A percentile compares a stretch with the other conserved stretches of the same genome.
phyloP scores from a whole-genome alignment of 2,113 vertebrate genomes.

The Regulus satrapa region DNA sequence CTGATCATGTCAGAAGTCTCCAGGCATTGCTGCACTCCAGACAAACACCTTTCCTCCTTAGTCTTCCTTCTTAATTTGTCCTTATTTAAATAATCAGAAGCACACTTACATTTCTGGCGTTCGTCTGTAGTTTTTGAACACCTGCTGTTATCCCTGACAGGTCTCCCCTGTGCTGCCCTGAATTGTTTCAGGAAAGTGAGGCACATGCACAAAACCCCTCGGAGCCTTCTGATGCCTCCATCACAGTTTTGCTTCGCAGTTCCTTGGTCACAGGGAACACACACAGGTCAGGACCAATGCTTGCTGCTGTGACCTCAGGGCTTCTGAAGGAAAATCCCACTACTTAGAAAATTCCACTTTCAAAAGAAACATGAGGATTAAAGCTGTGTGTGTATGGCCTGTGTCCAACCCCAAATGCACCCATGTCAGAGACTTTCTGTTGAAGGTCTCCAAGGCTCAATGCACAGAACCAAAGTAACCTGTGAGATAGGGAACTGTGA shows the following conservation, averaged over 20 bases:
- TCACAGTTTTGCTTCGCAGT: background rate
- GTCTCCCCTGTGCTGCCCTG: background rate
- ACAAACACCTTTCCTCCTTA: background rate
- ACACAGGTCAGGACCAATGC: background rate
- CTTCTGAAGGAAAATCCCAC: background rate
- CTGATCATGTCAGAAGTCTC: background rate
- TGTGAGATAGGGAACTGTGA: background rate
- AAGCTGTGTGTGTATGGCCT: background rate
- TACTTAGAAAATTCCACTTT: background rate
- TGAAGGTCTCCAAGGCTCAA: background rate
- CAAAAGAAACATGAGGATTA: background rate
- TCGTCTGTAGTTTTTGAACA: background rate
- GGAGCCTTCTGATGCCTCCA: background rate
- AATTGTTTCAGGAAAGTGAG: background rate
- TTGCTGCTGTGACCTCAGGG: background rate
- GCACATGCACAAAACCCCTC: background rate
- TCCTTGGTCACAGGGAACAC: background rate
- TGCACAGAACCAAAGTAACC: background rate
- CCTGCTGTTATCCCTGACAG: background rate
- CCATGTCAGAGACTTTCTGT: background rate
- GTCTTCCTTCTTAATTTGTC: background rate
- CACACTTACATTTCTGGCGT: background rate
- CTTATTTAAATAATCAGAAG: conserved; percentile 11
- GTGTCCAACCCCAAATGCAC: background rate
- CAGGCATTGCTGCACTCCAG: background rate